Evolutionary conservation across 2,113 vertebrate genomes (phyloP).

Genomic region (Alces alces): DNA sequence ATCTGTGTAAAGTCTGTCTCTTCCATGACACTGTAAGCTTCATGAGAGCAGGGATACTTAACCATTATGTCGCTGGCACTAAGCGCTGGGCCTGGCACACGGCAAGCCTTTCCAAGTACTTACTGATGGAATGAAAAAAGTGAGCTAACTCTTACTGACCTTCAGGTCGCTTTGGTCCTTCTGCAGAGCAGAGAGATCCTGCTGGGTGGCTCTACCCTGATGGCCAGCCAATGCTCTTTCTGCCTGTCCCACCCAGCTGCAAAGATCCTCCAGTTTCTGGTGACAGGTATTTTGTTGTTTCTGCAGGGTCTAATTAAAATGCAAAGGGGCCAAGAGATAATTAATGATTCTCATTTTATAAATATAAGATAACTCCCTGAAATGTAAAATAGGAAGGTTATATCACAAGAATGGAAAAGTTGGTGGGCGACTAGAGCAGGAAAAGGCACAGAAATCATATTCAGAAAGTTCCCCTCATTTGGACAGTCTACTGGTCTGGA

Average conservation of each 20-base stretch:
- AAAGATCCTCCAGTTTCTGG: slow-evolving; percentile 89
- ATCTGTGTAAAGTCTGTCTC: background rate
- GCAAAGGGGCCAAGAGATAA: slow-evolving; percentile 63
- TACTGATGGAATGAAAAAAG: background rate
- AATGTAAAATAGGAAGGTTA: slow-evolving; percentile 77
- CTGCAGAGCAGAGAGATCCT: slow-evolving; percentile 84
- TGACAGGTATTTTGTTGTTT: slow-evolving; percentile 91
- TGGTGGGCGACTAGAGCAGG: slow-evolving; percentile 39
- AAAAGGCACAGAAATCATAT: slow-evolving; percentile 72
- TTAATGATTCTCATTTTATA: background rate
- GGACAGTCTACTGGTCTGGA: background rate
- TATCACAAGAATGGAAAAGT: slow-evolving; percentile 47
- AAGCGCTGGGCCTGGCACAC: background rate
- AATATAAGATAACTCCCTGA: background rate
- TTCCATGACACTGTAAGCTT: background rate
- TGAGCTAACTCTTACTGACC: slow-evolving; percentile 76
- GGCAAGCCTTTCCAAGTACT: background rate
- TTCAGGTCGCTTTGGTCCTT: slow-evolving; percentile 89
- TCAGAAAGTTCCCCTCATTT: slow-evolving; percentile 54
- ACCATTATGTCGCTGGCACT: background rate
- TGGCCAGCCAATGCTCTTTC: slow-evolving; percentile 82
- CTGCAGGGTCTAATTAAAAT: slow-evolving; percentile 86
- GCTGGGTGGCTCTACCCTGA: slow-evolving; percentile 56
- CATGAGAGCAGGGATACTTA: background rate
- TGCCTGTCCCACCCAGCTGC: slow-evolving; percentile 86